Evolutionary conservation across 2,797 vertebrate genomes (phyloP), one percentile per base, ranked within the genome.

Genomic region (Gymnoscopelus braueri): DNA sequence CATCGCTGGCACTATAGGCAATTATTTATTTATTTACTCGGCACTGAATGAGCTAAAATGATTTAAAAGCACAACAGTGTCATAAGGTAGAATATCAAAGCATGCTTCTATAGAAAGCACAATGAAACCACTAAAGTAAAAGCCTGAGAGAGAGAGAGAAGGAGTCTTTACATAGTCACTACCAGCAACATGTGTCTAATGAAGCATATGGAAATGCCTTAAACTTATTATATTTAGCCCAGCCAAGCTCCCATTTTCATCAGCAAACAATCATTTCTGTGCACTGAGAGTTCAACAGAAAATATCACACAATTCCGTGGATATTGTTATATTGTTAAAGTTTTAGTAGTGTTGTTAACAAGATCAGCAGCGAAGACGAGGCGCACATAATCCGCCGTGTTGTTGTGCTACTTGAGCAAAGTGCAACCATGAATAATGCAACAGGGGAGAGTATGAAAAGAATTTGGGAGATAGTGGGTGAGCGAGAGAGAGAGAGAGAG

Each of bases 371-470:
- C 23, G 19, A 74, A 63, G 76, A 62, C 65, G 72, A 62, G 5
- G 68, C 72, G 62, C 5, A 26, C 67, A 70, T 64, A 75, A 74
- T 80, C 63, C 65, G 66, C 50, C 54, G 15, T 35, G 44, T 57
- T 61, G 67, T 70, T 79, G 55, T 57, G 67, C 63, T 4, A 29
- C 26, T 29, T 71, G 67, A 66, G 71, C 78, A 70, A 72, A 71
- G 67, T 69, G 67, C 51, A 60, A 54, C 53, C 39, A 83, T 89
- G 64, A 84, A 89, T 84, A 83, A 87, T 86, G 81, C 77, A 89
- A 76, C 67, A 77, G 24, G 69, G 26, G 51, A 65, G 47, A 80
- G 69, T 65, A 71, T 78, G 64, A 71, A 77, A 81, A 82, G 78
- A 71, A 29, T 29, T 29, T 29, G 26, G 26, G 26, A 29, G 26